Evolutionary conservation across 2,888 invertebrate species (phyloP), one percentile per base, ranked within the genome.

Genomic region (Parnassius smintheus): DNA sequence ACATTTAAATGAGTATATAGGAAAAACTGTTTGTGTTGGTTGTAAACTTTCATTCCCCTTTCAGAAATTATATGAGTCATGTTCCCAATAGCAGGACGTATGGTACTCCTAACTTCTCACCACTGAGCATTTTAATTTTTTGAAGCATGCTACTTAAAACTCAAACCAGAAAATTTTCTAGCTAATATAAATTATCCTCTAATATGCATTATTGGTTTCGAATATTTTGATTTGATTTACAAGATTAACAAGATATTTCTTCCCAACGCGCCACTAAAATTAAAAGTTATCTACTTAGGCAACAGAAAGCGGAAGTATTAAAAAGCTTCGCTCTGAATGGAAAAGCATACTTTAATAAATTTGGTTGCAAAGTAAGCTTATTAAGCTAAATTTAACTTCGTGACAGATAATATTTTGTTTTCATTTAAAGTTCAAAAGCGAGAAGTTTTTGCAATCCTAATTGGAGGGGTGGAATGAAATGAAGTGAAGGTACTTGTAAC

Each of bases 241-340:
- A 25, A 25, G 25, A 25, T 25, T 25, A 25, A 4, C 0, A 25
- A 25, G 2, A 25, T 3, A 25, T 25, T 25, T 51, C 4, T 22
- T 25, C 12, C 35, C 13, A 11, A 53, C n/a, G 35, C n/a, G 44
- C 9, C 22, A 44, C 45, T 54, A 65, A 53, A 65, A 66, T 50
- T 57, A 66, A 64, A 65, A 63, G 61, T 59, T 64, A 18, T 60
- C 62, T 18, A 49, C 59, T 62, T 59, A 62, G 62, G 52, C 60
- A 64, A 62, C 65, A 63, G 66, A 64, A 65, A 64, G 66, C 62
- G 60, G 64, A 61, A 66, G 67, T 70, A 70, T 66, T 68, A 69
- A 68, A 71, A 71, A 72, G 70, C 67, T 70, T 72, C 44, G 61
- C 63, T 60, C 63, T 60, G 65, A 68, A 71, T 64, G 65, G 61